Evolutionary conservation across 1,140 invertebrate genomes (phyloP), one percentile per base, ranked within the genome.

Genomic region (Ooceraea biroi): DNA sequence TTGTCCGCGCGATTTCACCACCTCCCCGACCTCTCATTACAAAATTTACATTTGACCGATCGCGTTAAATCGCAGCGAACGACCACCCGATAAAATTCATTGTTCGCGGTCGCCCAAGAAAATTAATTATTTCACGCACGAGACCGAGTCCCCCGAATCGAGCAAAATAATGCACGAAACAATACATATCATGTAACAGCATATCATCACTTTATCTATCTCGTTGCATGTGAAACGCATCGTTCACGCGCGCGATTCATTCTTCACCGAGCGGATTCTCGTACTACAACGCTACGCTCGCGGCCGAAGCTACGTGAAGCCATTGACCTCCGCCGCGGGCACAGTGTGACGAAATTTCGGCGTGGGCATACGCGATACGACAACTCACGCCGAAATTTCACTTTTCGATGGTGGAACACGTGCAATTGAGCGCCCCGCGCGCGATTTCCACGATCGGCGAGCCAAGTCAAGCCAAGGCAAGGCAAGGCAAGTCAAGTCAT

Each of bases 371-470:
- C 63, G 76, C 30, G 76, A 78, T 63, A 69, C 50, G 41, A 11
- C 50, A 48, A 57, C 61, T 58, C 73, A 41, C 46, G 11, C 50
- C 83, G 86, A 90, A 36, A 91, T 93, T 93, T 93, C 92, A 93
- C 92, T 93, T 93, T 93, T 93, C 91, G 87, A 88, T 71, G 87
- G 86, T 78, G 50, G 27, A 27, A 58, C 84, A 41, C 58, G 84
- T 65, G 71, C 85, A 89, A 87, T 74, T 88, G 36, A 7, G 36
- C 86, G 85, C 86, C 89, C 89, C 80, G 73, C 36, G 44, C 17
- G 65, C 76, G 85, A 94, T 94, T 94, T 94, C 90, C 94, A 90
- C 91, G 92, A 71, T 57, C 36, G 55, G 48, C 72, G 69, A 74
- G 57, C 74, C 27, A n/a, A n/a, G n/a, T n/a, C n/a, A n/a, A n/a